phyloP scores from a whole-genome alignment of 1,140 invertebrate genomes.

The Drosophila nigromelanica region DNA sequence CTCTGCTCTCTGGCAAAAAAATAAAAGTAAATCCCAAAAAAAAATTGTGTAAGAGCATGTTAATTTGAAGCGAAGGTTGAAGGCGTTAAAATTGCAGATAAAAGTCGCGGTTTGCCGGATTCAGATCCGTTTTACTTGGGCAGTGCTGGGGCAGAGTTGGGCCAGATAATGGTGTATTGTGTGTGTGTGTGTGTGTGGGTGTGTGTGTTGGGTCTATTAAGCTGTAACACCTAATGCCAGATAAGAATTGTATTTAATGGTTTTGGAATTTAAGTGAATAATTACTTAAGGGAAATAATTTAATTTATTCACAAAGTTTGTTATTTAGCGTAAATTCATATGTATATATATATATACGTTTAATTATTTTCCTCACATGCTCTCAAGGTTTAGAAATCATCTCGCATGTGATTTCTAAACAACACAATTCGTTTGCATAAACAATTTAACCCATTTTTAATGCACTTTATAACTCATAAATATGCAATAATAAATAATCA shows the following conservation, averaged over 20 bases:
- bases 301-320: too few relatives aligned
- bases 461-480: conserved; percentile 32
- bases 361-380: too few relatives aligned
- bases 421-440: neutral
- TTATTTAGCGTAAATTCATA: neutral
- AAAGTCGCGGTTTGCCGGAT: conserved; percentile 31
- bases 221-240: conserved; percentile 3
- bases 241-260: neutral
- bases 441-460: conserved; percentile 7
- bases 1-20: conserved; percentile 15
- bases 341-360: too few relatives aligned
- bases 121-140: conserved; percentile 15
- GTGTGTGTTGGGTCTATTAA: conserved; percentile 1
- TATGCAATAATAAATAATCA: conserved; percentile 29
- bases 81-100: conserved; percentile 69
- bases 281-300: conserved; percentile 8
- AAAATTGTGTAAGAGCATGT: conserved; percentile 72
- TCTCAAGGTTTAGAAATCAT: too few relatives aligned
- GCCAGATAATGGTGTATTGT: too few relatives aligned
- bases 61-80: conserved; percentile 64
- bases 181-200: neutral
- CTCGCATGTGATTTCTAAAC: too few relatives aligned
- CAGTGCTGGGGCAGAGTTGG: neutral
- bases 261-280: neutral
- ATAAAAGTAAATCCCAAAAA: conserved; percentile 10